Conservation (phyloP, 2,113 vertebrate species). For the Phocoena phocoena region DNA sequence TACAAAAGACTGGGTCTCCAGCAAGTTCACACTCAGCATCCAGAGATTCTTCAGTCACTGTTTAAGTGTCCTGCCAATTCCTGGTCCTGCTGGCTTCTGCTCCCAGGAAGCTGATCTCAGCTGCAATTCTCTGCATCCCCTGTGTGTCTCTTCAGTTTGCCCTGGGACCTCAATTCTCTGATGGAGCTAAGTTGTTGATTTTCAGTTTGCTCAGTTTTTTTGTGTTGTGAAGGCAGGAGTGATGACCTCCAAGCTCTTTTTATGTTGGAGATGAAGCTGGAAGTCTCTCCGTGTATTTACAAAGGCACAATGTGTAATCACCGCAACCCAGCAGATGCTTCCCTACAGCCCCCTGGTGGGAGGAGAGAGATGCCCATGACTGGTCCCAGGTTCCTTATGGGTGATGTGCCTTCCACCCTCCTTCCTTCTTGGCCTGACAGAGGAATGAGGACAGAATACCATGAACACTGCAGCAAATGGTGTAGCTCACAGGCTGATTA, state of each 20-base stretch:
- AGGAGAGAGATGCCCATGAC: neutral
- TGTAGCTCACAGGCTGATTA: fast-evolving
- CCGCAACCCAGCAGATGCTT: fast-evolving
- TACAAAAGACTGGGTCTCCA: fast-evolving
- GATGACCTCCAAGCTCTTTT: neutral
- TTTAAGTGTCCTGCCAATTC: no score
- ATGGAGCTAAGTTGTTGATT: no score
- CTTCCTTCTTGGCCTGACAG: neutral
- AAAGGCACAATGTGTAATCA: fast-evolving
- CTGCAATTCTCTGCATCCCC: fast-evolving
- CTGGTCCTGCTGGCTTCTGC: no score
- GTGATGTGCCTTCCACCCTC: fast-evolving
- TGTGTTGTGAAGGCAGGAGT: neutral
- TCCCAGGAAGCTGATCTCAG: fast-evolving
- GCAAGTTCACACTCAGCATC: neutral
- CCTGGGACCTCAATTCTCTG: neutral
- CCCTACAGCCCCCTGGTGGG: fast-evolving
- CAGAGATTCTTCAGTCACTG: no score
- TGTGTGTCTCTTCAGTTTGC: neutral
- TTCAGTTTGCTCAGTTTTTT: neutral
- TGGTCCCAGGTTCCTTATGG: neutral
- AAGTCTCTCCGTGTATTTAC: neutral
- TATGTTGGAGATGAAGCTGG: neutral
- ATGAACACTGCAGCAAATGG: fast-evolving
- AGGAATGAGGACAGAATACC: no score